Conservation (phyloP, 2,797 vertebrate species). For the Luscinia luscinia region DNA sequence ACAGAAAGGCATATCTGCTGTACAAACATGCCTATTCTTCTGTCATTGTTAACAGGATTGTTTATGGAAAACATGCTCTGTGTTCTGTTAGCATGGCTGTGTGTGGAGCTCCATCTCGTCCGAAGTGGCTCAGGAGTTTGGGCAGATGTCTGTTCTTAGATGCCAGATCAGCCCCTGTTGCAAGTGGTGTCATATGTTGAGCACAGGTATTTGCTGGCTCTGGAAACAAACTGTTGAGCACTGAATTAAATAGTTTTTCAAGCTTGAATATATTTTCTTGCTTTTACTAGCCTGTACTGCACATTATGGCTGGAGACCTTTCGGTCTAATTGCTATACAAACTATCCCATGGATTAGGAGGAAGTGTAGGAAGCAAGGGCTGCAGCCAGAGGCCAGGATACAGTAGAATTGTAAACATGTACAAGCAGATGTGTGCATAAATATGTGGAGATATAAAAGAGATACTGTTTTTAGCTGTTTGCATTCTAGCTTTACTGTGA, state of each 20-base stretch:
- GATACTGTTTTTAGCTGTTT: neutral
- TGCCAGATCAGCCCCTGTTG: neutral
- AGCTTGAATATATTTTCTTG: neutral
- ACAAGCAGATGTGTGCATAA: neutral
- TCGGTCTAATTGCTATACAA: neutral
- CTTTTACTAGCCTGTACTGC: neutral
- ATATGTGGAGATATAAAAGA: neutral
- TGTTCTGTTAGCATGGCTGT: neutral
- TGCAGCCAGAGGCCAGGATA: neutral
- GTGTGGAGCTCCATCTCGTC: rapidly evolving
- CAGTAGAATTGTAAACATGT: neutral
- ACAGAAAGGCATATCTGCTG: neutral
- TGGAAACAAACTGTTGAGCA: neutral
- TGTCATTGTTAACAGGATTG: neutral
- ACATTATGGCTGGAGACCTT: neutral
- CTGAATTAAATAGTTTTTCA: neutral
- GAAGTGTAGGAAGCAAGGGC: neutral
- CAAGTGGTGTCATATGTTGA: neutral
- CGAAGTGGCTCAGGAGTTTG: neutral
- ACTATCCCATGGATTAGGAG: neutral
- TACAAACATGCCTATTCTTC: neutral
- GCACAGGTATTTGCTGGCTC: neutral
- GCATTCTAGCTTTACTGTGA: neutral
- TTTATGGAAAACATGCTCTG: neutral
- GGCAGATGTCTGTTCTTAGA: neutral